Evolutionary conservation across 2,888 invertebrate genomes (phyloP).

Genomic region (Ametastegia equiseti): DNA sequence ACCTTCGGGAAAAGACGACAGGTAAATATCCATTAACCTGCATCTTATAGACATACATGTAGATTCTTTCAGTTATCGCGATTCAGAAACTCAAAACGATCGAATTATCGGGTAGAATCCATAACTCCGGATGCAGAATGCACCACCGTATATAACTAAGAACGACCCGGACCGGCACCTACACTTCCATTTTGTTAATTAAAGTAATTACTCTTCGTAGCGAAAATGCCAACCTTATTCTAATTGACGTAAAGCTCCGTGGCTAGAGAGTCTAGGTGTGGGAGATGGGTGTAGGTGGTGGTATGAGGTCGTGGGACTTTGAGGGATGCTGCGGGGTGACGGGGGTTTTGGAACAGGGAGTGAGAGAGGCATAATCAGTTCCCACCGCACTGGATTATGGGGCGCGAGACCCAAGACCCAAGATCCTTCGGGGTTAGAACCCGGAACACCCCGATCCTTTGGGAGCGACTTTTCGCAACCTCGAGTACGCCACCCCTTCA

Average conservation of each 20-base stretch:
- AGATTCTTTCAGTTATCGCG: neutral
- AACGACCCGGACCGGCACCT: slow-evolving; percentile 16
- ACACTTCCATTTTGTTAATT: slow-evolving; percentile 77
- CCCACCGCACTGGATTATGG: slow-evolving; percentile 75
- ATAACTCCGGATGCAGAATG: slow-evolving; percentile 3
- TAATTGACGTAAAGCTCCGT: slow-evolving; percentile 76
- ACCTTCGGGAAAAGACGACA: slow-evolving; percentile 82
- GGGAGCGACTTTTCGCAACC: slow-evolving; percentile 48
- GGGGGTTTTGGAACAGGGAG: slow-evolving; percentile 56
- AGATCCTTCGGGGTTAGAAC: slow-evolving; percentile 69
- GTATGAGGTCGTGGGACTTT: slow-evolving; percentile 53
- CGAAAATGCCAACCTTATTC: slow-evolving; percentile 78
- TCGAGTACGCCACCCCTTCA: slow-evolving; percentile 9
- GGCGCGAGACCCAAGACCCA: slow-evolving; percentile 62
- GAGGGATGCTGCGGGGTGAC: slow-evolving; percentile 59
- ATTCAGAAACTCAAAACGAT: neutral
- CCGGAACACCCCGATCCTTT: slow-evolving; percentile 66
- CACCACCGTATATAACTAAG: neutral
- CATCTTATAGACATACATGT: neutral
- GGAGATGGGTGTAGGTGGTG: slow-evolving; percentile 60
- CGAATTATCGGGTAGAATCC: neutral
- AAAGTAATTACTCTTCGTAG: slow-evolving; percentile 78
- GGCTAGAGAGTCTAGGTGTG: slow-evolving; percentile 63
- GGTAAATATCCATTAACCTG: slow-evolving; percentile 77
- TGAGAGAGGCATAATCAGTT: slow-evolving; percentile 73